phyloP scores from a whole-genome alignment of 2,113 vertebrate genomes.

The Mustela lutreola region DNA sequence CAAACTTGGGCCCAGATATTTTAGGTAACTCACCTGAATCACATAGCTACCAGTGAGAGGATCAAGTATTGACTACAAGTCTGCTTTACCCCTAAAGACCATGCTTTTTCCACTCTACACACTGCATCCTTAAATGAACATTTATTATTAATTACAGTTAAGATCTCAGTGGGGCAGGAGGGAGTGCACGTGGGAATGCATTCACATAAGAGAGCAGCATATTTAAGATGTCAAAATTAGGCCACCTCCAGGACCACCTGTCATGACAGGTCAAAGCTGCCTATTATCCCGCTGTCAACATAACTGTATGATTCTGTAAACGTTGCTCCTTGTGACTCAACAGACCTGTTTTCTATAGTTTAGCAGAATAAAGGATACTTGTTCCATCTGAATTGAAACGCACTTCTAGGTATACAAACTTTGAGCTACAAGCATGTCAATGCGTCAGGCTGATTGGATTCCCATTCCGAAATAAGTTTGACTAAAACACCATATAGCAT shows the following conservation, averaged over 20 bases:
- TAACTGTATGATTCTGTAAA: neutral
- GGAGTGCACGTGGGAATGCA: neutral
- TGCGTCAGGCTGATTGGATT: neutral
- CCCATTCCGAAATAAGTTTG: neutral
- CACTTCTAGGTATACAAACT: neutral
- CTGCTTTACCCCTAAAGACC: neutral
- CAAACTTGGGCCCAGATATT: neutral
- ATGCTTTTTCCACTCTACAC: neutral
- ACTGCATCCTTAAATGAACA: neutral
- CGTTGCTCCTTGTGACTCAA: neutral
- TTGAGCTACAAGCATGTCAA: neutral
- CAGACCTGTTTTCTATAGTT: neutral
- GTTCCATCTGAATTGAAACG: neutral
- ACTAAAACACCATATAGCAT: constrained; percentile 1
- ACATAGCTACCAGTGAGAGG: neutral
- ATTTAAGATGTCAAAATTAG: neutral
- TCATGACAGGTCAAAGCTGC: neutral
- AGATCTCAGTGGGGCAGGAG: neutral
- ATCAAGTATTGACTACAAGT: neutral
- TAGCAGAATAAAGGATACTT: neutral
- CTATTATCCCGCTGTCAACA: neutral
- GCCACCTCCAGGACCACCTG: neutral
- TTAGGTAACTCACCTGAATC: neutral
- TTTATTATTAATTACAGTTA: neutral
- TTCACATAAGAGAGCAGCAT: neutral